These are phyloP conservation scores for Macrosteles quadrilineatus DNA, from an alignment of 1,140 invertebrate genomes.

Conservation along the genomic window DNA sequence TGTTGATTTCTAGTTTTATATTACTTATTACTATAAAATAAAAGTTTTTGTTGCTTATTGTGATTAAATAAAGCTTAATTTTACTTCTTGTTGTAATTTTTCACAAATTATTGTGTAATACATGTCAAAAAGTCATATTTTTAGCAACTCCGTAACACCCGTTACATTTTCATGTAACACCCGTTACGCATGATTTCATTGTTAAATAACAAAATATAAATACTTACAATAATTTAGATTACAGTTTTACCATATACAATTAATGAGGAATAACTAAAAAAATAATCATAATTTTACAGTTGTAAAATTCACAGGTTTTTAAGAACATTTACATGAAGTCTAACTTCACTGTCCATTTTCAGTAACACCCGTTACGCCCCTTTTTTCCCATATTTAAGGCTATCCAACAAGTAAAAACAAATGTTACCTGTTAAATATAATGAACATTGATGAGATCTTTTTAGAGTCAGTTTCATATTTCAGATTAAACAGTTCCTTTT, in stretches of 20 bases:
- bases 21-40: too few species aligned
- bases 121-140: background rate
- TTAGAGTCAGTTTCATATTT: background rate
- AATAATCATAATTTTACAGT: background rate
- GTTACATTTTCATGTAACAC: background rate
- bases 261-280: too few species aligned
- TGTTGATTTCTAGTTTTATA: too few species aligned
- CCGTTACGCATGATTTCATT: background rate
- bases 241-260: background rate
- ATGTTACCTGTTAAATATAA: too few species aligned
- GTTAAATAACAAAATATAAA: background rate
- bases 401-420: too few species aligned
- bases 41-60: too few species aligned
- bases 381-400: too few species aligned
- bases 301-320: too few species aligned
- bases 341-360: constrained; percentile 15
- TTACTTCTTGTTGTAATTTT: constrained; percentile 1
- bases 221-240: background rate
- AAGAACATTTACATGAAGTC: background rate
- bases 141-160: background rate
- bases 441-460: too few species aligned
- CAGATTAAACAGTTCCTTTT: background rate
- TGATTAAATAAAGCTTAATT: too few species aligned
- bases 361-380: background rate
- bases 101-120: background rate